These are phyloP conservation scores for Myotis vivesi DNA, from an alignment of 2,797 vertebrate species.

Conservation along the genomic window DNA sequence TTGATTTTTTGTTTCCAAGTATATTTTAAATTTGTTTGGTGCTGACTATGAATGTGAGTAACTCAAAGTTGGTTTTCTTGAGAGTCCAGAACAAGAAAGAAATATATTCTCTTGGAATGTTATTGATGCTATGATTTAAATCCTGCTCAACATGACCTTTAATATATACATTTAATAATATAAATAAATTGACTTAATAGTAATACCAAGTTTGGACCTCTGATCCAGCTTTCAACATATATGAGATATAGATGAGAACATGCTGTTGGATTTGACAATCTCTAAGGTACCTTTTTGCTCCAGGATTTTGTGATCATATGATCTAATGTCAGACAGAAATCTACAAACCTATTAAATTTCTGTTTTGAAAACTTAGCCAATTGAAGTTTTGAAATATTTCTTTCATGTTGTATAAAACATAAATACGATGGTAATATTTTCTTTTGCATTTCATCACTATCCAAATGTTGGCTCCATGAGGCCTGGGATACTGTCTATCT, in stretches of 20 bases:
- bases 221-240: neutral
- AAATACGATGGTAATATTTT: neutral
- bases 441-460: neutral
- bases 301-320: conserved; percentile 13
- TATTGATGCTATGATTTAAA: conserved; percentile 40
- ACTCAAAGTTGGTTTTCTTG: conserved; percentile 31
- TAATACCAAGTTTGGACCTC: neutral
- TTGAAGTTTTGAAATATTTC: conserved; percentile 1
- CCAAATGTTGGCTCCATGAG: neutral
- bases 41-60: conserved; percentile 57
- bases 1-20: conserved; percentile 43
- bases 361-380: neutral
- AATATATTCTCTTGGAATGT: conserved; percentile 22
- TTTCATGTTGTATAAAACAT: conserved; percentile 18
- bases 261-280: neutral
- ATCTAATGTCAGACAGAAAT: conserved; percentile 5
- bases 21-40: conserved; percentile 60
- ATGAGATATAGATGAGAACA: neutral
- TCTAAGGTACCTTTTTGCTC: neutral
- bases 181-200: conserved; percentile 3
- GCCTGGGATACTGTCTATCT: neutral
- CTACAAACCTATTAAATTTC: conserved; percentile 9
- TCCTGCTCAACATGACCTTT: neutral
- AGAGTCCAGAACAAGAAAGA: conserved; percentile 47
- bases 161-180: conserved; percentile 29